These are phyloP conservation scores for Pipa parva DNA, from an alignment of 2,113 vertebrate genomes.

Conservation along the genomic window DNA sequence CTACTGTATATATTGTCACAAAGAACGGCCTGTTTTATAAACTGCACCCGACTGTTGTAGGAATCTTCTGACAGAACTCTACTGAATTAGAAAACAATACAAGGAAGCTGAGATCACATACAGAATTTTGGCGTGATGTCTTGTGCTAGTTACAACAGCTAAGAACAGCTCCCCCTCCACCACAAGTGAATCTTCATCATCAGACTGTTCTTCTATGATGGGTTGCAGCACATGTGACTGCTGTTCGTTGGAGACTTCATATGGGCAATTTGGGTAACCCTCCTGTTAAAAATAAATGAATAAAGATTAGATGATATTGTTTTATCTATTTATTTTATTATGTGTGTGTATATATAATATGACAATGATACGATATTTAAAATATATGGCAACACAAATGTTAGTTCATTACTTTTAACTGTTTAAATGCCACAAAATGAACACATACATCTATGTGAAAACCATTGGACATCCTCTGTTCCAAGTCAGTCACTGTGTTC, in stretches of 20 bases:
- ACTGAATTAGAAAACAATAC: too few relatives aligned
- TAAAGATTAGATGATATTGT: not conserved
- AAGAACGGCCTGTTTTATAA: too few relatives aligned
- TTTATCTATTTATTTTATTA: not conserved
- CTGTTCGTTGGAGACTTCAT: constrained; percentile 75
- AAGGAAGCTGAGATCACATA: constrained; percentile 50
- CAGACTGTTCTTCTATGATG: constrained; percentile 83
- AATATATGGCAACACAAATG: too few relatives aligned
- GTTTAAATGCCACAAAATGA: not conserved
- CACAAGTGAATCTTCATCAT: constrained; percentile 78
- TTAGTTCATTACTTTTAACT: not conserved
- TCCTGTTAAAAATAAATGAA: constrained; percentile 56
- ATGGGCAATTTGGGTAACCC: constrained; percentile 54
- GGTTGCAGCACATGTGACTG: constrained; percentile 75
- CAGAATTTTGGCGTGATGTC: constrained; percentile 76
- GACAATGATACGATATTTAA: too few relatives aligned
- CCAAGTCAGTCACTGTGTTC: not conserved
- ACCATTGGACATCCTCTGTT: constrained; percentile 3
- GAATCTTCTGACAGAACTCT: too few relatives aligned
- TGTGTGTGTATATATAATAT: too few relatives aligned
- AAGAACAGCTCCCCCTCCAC: constrained; percentile 77
- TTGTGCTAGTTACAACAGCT: constrained; percentile 77
- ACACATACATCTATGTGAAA: constrained; percentile 11
- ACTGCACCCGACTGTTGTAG: too few relatives aligned
- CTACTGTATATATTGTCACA: too few relatives aligned